Conservation (phyloP, 30 jellyfish, hydroid and myxozoan species). For the Clytia hemisphaerica region DNA sequence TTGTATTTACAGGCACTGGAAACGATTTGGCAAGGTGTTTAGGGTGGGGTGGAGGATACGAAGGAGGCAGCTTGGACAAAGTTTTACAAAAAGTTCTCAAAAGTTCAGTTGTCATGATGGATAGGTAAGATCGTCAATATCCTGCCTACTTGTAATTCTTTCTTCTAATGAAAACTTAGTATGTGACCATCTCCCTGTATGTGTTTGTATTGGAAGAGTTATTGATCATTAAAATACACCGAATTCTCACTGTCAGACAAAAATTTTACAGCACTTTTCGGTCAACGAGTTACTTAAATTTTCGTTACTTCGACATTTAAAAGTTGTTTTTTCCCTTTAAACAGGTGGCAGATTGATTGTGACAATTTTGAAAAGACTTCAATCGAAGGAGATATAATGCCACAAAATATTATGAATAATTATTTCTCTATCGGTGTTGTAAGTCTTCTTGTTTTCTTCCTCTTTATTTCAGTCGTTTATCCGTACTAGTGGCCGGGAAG, state of each 20-base stretch:
- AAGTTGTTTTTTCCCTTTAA: neutral
- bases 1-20: slow-evolving; percentile 71
- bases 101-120: slow-evolving; percentile 75
- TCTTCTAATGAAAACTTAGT: neutral
- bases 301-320: neutral
- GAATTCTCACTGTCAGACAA: too few species aligned
- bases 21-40: slow-evolving; percentile 83
- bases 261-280: too few species aligned
- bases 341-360: slow-evolving; percentile 91
- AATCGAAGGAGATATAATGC: slow-evolving; percentile 71
- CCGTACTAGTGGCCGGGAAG: too few species aligned
- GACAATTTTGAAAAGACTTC: slow-evolving; percentile 60
- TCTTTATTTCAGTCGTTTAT: too few species aligned
- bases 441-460: slow-evolving; percentile 14
- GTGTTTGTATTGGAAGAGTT: too few species aligned
- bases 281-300: too few species aligned
- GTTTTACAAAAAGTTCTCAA: slow-evolving; percentile 50
- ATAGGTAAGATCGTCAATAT: slow-evolving; percentile 39
- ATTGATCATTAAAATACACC: too few species aligned
- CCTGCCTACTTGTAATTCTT: neutral
- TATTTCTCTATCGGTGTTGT: slow-evolving; percentile 96
- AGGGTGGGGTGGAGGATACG: slow-evolving; percentile 96
- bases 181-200: too few species aligned
- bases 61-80: slow-evolving; percentile 75
- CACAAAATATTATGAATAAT: slow-evolving; percentile 75